These are phyloP conservation scores for Mellivora capensis DNA, from an alignment of 2,113 vertebrate species.

Conservation along the genomic window DNA sequence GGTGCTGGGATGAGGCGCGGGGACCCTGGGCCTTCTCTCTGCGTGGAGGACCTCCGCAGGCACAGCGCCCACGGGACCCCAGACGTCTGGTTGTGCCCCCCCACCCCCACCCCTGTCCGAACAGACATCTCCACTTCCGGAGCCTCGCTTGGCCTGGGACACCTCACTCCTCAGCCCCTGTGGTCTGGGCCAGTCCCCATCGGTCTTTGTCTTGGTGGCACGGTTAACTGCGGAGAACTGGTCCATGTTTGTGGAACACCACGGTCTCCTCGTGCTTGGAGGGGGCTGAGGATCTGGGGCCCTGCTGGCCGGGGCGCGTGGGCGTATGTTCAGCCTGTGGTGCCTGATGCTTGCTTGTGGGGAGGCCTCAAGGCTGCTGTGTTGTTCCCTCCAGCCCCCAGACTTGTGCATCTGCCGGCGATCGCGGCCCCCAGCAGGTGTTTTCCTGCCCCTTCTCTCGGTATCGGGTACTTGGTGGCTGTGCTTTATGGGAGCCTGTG, in stretches of 20 bases:
- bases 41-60: accelerated
- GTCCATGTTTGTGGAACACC: accelerated
- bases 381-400: neutral
- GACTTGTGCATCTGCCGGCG: accelerated
- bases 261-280: neutral
- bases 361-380: neutral
- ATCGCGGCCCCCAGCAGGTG: neutral
- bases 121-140: neutral
- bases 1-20: accelerated
- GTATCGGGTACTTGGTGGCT: accelerated
- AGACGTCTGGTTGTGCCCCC: too few relatives aligned
- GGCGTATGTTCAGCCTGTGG: neutral
- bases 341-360: accelerated
- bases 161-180: neutral
- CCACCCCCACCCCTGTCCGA: neutral
- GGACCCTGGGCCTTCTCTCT: neutral
- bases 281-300: too few relatives aligned
- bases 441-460: neutral
- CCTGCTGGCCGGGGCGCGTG: too few relatives aligned
- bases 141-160: neutral
- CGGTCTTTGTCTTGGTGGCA: neutral
- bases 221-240: neutral
- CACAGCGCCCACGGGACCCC: neutral
- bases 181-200: neutral
- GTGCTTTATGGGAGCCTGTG: accelerated